A percentile compares a stretch with the other conserved stretches of the same genome.
Evolutionary conservation across 2,888 invertebrate species (phyloP).

Genomic region (Pachliopta kotzebuea): DNA sequence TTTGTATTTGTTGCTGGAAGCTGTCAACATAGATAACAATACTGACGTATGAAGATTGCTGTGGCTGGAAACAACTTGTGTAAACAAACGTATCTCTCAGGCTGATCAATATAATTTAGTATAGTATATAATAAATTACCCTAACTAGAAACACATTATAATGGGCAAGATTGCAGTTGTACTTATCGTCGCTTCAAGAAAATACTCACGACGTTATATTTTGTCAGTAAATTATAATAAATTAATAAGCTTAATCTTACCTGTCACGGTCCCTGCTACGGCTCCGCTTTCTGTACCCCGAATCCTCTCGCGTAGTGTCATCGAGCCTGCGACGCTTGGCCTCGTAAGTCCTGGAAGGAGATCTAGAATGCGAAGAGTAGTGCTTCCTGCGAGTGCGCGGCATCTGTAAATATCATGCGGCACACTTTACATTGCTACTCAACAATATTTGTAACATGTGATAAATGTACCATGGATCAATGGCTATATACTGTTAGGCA

Average conservation of each 20-base stretch:
- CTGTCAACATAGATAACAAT: no score
- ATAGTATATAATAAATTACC: no score
- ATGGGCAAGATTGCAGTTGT: no score
- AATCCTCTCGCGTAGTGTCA: conserved; percentile 65
- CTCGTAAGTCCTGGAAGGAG: conserved; percentile 80
- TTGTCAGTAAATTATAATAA: not conserved
- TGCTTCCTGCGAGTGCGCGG: conserved; percentile 91
- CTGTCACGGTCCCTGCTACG: conserved; percentile 80
- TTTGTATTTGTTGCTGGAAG: no score
- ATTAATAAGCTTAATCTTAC: conserved; percentile 60
- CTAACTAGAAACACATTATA: no score
- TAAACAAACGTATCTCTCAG: no score
- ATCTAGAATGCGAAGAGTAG: conserved; percentile 83
- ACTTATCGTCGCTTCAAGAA: no score
- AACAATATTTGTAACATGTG: not conserved
- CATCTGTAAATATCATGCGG: conserved; percentile 81
- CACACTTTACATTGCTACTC: not conserved
- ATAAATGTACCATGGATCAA: conserved; percentile 36
- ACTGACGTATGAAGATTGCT: no score
- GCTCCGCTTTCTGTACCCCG: conserved; percentile 67
- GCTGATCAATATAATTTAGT: no score
- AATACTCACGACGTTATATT: no score
- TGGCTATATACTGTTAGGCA: conserved; percentile 31
- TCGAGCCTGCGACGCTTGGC: conserved; percentile 88
- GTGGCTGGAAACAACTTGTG: no score